phyloP scores from a whole-genome alignment of 2,113 vertebrate species.

The Paradisaea rubra region DNA sequence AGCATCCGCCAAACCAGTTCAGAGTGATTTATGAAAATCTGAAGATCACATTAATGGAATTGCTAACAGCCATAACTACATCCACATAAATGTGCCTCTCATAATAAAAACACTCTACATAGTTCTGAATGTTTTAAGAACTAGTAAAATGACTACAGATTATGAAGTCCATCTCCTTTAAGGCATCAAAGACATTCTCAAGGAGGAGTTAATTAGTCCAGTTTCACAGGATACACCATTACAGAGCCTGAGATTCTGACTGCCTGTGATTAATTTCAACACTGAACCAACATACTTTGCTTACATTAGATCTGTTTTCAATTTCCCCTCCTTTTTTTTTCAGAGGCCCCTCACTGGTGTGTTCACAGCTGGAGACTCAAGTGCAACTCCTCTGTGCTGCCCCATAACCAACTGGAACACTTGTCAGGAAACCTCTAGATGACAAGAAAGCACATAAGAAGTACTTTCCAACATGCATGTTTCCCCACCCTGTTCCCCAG shows the following conservation, averaged over 20 bases:
- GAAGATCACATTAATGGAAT: slow-evolving; percentile 53
- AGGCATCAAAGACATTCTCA: slow-evolving; percentile 60
- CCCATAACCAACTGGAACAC: slow-evolving; percentile 27
- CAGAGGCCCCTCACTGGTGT: slow-evolving; percentile 5
- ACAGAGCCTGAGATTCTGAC: slow-evolving; percentile 39
- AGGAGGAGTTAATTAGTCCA: slow-evolving; percentile 59
- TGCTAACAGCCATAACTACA: slow-evolving; percentile 54
- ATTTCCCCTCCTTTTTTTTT: slow-evolving; percentile 13
- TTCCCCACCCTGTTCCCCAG: slow-evolving; percentile 12
- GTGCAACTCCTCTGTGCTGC: slow-evolving; percentile 21
- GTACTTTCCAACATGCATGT: slow-evolving; percentile 26
- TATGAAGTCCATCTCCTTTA: slow-evolving; percentile 44
- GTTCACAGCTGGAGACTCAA: slow-evolving; percentile 44
- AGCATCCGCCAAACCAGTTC: slow-evolving; percentile 23
- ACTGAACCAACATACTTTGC: slow-evolving; percentile 36
- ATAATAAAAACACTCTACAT: slow-evolving; percentile 50
- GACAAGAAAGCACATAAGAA: slow-evolving; percentile 39
- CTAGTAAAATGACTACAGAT: slow-evolving; percentile 57
- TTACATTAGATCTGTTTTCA: slow-evolving; percentile 50
- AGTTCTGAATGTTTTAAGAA: slow-evolving; percentile 56
- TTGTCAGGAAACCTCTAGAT: slow-evolving; percentile 40
- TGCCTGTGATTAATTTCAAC: slow-evolving; percentile 56
- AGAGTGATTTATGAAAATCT: slow-evolving; percentile 46
- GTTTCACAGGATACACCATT: slow-evolving; percentile 58
- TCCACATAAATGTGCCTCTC: slow-evolving; percentile 60